These are phyloP conservation scores for Xanthorhoe spadicearia DNA, from an alignment of 2,888 invertebrate species.

Conservation along the genomic window DNA sequence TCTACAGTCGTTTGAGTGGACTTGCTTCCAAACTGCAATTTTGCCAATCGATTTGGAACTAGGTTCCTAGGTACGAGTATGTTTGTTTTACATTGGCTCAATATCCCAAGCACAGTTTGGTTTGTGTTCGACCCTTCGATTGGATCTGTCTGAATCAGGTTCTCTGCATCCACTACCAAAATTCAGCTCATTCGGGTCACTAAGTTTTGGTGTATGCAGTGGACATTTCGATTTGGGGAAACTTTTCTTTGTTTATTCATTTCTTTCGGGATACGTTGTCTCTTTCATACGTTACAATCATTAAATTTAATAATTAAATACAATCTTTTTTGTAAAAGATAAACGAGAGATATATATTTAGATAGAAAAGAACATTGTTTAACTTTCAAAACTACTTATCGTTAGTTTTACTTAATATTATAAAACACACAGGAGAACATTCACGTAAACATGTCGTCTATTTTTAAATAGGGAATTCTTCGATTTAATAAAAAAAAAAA, in stretches of 20 bases:
- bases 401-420: too few relatives aligned
- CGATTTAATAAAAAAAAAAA: too few relatives aligned
- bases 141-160: constrained; percentile 30
- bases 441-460: too few relatives aligned
- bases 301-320: too few relatives aligned
- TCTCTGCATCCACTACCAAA: constrained; percentile 27
- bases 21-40: constrained; percentile 3
- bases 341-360: too few relatives aligned
- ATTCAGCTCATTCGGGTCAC: constrained; percentile 30
- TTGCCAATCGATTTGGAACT: constrained; percentile 7
- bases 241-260: constrained; percentile 8
- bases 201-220: constrained; percentile 27
- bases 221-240: constrained; percentile 28
- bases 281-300: neutral
- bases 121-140: constrained; percentile 23
- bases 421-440: too few relatives aligned
- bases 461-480: too few relatives aligned
- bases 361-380: too few relatives aligned
- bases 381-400: too few relatives aligned
- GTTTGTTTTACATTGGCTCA: constrained; percentile 13
- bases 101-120: constrained; percentile 20
- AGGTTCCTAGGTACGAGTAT: too few relatives aligned
- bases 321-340: too few relatives aligned
- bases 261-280: neutral
- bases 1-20: neutral